These are phyloP conservation scores for Ahaetulla prasina DNA, from an alignment of 2,113 vertebrate genomes.

Conservation along the genomic window DNA sequence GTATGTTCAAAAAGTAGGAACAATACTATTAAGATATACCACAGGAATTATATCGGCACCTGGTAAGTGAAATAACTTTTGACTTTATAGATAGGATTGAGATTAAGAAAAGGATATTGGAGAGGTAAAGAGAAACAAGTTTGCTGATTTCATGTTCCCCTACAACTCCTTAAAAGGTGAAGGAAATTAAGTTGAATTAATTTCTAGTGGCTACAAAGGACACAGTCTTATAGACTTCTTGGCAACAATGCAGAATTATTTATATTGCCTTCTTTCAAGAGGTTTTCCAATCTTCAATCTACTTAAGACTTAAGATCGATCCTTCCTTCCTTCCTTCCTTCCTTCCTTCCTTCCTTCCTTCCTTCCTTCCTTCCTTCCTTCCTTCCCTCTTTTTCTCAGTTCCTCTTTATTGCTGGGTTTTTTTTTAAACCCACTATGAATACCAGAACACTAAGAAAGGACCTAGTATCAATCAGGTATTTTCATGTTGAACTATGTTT, in stretches of 20 bases:
- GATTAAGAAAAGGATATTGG: neutral
- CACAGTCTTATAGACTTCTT: neutral
- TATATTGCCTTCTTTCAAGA: neutral
- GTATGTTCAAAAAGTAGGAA: conserved; percentile 6
- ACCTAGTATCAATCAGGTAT: neutral
- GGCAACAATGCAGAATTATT: neutral
- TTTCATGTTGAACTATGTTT: neutral
- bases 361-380: neutral
- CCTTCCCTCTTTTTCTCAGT: neutral
- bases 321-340: neutral
- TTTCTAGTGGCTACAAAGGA: neutral
- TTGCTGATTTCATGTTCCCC: neutral
- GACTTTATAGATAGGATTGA: neutral
- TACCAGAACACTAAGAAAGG: neutral
- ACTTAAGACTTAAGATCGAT: too few species aligned
- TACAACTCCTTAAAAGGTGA: neutral
- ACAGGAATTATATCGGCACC: neutral
- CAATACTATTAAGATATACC: neutral
- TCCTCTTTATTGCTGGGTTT: neutral
- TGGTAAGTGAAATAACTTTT: neutral
- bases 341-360: neutral
- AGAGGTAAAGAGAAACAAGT: neutral
- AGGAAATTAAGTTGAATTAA: neutral
- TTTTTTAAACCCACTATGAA: neutral
- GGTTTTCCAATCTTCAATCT: neutral